Conservation (phyloP, 2,797 vertebrate species). For the Argyrosomus regius region DNA sequence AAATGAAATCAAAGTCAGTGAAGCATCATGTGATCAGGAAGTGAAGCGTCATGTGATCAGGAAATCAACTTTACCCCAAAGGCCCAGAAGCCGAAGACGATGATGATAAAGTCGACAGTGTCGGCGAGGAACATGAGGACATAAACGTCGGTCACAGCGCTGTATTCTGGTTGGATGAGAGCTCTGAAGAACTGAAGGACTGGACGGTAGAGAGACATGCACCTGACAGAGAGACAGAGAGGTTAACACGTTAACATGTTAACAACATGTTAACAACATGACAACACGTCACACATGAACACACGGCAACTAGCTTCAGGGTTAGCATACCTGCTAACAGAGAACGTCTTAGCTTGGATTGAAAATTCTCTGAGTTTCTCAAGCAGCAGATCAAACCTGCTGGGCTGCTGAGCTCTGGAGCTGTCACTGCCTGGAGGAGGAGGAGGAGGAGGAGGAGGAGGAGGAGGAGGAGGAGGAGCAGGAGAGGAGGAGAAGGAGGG, state of each 20-base stretch:
- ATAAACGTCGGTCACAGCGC: constrained; percentile 95
- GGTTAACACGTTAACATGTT: neutral
- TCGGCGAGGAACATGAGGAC: constrained; percentile 98
- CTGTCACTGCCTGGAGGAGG: constrained; percentile 87
- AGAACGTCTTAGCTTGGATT: constrained; percentile 89
- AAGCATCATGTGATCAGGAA: neutral
- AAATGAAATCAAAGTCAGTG: neutral
- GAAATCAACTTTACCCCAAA: constrained; percentile 89
- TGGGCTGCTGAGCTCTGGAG: constrained; percentile 88
- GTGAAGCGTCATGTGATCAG: neutral
- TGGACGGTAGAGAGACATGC: constrained; percentile 90
- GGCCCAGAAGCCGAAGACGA: constrained; percentile 97
- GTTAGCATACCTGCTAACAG: constrained; percentile 88
- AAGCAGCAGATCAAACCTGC: constrained; percentile 87
- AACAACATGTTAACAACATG: neutral
- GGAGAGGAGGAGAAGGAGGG: constrained; percentile 7
- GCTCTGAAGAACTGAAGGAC: constrained; percentile 93
- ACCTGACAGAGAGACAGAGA: constrained; percentile 73
- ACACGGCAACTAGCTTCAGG: neutral
- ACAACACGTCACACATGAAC: neutral
- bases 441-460: constrained; percentile 6
- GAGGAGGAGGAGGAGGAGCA: neutral
- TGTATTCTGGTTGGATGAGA: constrained; percentile 95
- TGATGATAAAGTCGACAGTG: constrained; percentile 96
- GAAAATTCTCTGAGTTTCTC: constrained; percentile 91